These are phyloP conservation scores for Lepeophtheirus salmonis DNA, from an alignment of 1,140 invertebrate species.

Conservation along the genomic window DNA sequence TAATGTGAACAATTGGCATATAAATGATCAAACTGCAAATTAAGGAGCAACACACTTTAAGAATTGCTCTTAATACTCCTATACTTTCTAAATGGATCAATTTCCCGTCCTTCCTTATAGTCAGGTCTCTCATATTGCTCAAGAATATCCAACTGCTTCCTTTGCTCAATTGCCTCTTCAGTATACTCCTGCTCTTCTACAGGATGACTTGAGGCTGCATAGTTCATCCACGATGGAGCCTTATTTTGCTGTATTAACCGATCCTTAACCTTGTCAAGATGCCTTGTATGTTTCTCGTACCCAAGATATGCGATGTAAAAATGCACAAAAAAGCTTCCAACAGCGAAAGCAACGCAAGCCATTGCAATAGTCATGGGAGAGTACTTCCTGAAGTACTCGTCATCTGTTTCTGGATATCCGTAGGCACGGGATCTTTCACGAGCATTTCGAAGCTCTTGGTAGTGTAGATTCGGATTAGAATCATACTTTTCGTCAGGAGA, in stretches of 20 bases:
- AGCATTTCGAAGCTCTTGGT: background rate
- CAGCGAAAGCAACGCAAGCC: background rate
- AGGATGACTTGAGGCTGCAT: background rate
- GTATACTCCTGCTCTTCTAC: background rate
- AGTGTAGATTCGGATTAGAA: background rate
- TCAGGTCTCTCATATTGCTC: background rate
- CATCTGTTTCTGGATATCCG: background rate
- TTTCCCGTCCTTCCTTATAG: background rate
- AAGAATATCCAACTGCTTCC: background rate
- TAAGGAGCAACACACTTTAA: too few species aligned
- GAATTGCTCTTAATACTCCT: too few species aligned
- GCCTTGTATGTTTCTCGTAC: background rate
- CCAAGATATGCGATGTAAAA: background rate
- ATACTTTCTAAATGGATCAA: background rate
- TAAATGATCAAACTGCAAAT: too few species aligned
- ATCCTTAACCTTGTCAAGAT: background rate
- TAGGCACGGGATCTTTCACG: background rate
- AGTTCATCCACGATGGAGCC: background rate
- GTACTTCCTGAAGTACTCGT: background rate
- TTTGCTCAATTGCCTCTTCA: background rate
- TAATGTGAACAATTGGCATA: too few species aligned
- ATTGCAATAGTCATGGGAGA: background rate
- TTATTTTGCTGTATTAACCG: background rate
- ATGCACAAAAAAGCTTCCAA: background rate
- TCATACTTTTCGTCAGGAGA: background rate